Percentiles rank a stretch among this genome's conserved stretches.
Conservation (phyloP, 64 coral and sea anemone species). For the Stichodactyla helianthus region DNA sequence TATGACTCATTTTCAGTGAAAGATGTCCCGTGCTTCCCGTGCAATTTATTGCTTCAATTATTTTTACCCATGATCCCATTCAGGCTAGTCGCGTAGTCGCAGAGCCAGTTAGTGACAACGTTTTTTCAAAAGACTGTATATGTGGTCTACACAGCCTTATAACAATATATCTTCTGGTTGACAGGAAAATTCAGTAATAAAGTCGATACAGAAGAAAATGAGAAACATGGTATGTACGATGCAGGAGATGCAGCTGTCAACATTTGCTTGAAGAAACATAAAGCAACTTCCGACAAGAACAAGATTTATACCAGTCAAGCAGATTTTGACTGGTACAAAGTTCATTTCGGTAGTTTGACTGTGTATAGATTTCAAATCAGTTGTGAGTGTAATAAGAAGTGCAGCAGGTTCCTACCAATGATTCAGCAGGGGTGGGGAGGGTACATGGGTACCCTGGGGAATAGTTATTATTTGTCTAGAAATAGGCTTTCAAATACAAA, state of each 20-base stretch:
- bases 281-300: constrained; percentile 29
- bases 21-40: no score
- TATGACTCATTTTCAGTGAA: no score
- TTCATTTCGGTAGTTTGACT: constrained; percentile 87
- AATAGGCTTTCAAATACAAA: neutral
- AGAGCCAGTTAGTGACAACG: no score
- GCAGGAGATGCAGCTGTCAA: constrained; percentile 89
- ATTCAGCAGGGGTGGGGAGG: constrained; percentile 94
- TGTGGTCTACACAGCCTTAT: neutral
- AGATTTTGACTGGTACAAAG: constrained; percentile 80
- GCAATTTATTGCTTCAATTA: no score
- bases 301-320: constrained; percentile 76
- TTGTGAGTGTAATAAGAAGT: constrained; percentile 66
- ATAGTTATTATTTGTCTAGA: constrained; percentile 78
- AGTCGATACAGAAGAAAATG: constrained; percentile 43
- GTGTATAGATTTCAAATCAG: constrained; percentile 76
- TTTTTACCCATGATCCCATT: no score
- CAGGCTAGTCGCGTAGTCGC: no score
- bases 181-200: constrained; percentile 74
- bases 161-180: neutral
- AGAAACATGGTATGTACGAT: constrained; percentile 78
- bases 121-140: no score
- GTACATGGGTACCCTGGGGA: constrained; percentile 88
- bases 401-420: constrained; percentile 78
- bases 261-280: constrained; percentile 74